Base-by-base conservation (phyloP, 2,797 vertebrate genomes). In the Girardinus metallicus region DNA sequence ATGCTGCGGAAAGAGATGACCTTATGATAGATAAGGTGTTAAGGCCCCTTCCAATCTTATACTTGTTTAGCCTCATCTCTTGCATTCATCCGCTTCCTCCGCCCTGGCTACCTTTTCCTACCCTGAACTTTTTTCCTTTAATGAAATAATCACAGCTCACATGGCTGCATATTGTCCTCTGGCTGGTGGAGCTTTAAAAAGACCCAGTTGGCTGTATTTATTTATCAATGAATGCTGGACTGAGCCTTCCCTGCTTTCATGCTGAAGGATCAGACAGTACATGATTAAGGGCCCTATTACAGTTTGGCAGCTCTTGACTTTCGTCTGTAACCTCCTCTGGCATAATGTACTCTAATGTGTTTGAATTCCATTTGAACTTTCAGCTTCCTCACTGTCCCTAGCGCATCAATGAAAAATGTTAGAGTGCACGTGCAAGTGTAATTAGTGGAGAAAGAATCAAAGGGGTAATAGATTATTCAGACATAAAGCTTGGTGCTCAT, bases 1-100 rank as follows among this genome's bases (percentile, higher is more conserved):
- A 68, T 5, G 36, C 73, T 47, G 73, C 4, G 92, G 95, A 95
- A 96, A 95, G 88, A 93, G 94, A 95, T 96, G 94, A 95, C 95
- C 95, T 96, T 95, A 91, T 91, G 89, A 95, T 92, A 92, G 89
- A 93, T 87, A 85, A 78, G 77, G 83, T 83, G 89, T 81, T 89
- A 89, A 91, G 85, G 55, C 79, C 85, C 75, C 62, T 77, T 80
- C 76, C 84, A 51, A 64, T 26, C 74, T 55, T 47, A 26, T 80
- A 68, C 41, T 66, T 81, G 73, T 84, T 71, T 75, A 62, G 49
- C 64, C 77, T 76, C 23, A 10, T 74, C 39, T 0, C 79, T 76
- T 75, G 74, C 77, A 75, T 81, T 85, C 87, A 79, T 81, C 74
- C 79, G 44, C 41, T 51, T 15, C 71, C 71, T 13, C 39, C 0